Evolutionary conservation across 2,113 vertebrate species (phyloP).

Genomic region (Tragulus kanchil): DNA sequence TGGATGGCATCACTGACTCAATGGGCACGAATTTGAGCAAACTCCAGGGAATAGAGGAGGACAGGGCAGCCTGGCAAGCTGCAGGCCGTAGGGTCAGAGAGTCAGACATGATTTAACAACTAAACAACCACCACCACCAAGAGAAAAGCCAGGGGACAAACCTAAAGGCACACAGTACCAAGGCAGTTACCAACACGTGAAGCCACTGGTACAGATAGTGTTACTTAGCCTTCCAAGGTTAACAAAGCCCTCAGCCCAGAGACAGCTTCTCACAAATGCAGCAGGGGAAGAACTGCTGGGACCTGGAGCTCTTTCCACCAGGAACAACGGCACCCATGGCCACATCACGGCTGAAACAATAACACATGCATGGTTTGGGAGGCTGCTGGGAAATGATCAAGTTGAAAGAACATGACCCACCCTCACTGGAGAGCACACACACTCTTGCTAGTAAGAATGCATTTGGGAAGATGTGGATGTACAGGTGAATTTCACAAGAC

Average conservation of each 20-base stretch:
- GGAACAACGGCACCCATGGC: background rate
- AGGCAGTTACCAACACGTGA: fast-evolving
- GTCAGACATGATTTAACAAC: background rate
- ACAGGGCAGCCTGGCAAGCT: background rate
- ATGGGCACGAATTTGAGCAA: background rate
- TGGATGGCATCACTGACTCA: background rate
- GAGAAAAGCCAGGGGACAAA: background rate
- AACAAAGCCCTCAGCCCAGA: background rate
- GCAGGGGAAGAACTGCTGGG: background rate
- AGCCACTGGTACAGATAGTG: fast-evolving
- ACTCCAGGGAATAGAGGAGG: background rate
- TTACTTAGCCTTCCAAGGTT: background rate
- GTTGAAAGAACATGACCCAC: background rate
- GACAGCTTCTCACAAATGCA: background rate
- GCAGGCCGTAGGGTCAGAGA: background rate
- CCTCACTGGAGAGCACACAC: background rate
- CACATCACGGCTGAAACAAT: background rate
- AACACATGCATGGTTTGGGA: background rate
- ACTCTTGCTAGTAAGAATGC: background rate
- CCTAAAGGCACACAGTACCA: background rate
- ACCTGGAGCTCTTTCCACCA: background rate
- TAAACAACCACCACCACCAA: background rate
- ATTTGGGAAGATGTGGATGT: background rate
- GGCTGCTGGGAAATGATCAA: background rate
- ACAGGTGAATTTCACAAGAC: background rate